phyloP scores from a whole-genome alignment of 2,797 vertebrate genomes.

The Pipistrellus pipistrellus region DNA sequence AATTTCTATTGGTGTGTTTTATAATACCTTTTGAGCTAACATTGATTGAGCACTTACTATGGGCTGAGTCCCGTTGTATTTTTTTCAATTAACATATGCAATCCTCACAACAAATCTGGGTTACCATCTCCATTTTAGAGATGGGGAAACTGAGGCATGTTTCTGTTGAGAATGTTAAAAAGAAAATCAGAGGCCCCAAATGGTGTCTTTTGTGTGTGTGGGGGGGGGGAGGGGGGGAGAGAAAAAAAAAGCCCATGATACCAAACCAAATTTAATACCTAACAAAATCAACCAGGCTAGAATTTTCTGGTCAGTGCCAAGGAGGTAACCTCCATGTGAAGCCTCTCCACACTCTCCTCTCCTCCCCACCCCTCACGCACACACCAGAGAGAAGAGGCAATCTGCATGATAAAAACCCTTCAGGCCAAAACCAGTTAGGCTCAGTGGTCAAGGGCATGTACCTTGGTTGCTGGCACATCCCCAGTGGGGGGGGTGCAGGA shows the following conservation, averaged over 20 bases:
- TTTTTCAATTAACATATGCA: neutral
- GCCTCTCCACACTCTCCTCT: neutral
- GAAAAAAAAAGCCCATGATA: neutral
- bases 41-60: neutral
- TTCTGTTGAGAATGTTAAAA: neutral
- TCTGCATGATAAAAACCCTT: neutral
- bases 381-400: neutral
- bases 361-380: too few species aligned
- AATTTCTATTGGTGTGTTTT: neutral
- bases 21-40: neutral
- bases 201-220: neutral
- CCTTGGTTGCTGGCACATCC: too few species aligned
- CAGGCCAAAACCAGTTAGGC: too few species aligned
- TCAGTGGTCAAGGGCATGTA: too few species aligned
- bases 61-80: neutral
- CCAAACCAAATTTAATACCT: neutral
- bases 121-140: constrained; percentile 40
- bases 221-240: too few species aligned
- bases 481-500: too few species aligned
- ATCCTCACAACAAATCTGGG: neutral
- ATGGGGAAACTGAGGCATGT: neutral
- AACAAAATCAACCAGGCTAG: neutral
- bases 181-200: neutral
- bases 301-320: neutral
- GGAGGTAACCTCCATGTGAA: too few species aligned